Conservation (phyloP, 2,888 invertebrate species). For the Isotomurus palustris region DNA sequence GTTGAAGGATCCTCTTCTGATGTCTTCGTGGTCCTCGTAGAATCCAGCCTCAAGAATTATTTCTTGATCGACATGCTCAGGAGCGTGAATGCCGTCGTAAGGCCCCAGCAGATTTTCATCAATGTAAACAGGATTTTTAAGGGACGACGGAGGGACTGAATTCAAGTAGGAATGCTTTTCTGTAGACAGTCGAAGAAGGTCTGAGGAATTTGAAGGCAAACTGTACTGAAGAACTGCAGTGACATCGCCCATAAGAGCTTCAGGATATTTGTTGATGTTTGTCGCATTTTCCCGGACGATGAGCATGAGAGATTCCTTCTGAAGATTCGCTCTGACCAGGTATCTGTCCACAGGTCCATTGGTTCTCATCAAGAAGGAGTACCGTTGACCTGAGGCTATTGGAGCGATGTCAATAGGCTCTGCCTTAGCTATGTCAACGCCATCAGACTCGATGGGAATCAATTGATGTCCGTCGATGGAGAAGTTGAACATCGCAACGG, state of each 20-base stretch:
- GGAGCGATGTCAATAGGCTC: too few species aligned
- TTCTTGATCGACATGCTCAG: not conserved
- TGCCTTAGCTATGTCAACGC: slow-evolving; percentile 11
- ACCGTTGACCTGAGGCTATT: slow-evolving; percentile 29
- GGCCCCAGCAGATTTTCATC: not conserved
- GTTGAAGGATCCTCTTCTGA: slow-evolving; percentile 28
- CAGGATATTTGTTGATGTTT: slow-evolving; percentile 29
- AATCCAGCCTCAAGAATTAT: not conserved
- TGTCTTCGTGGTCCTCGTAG: not conserved
- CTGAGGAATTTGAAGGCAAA: not conserved
- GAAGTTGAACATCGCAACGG: slow-evolving; percentile 24
- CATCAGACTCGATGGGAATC: slow-evolving; percentile 29
- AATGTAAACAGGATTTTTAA: too few species aligned
- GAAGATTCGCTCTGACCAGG: slow-evolving; percentile 20
- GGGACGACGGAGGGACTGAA: too few species aligned
- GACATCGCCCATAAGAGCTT: slow-evolving; percentile 17
- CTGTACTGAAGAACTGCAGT: slow-evolving; percentile 27
- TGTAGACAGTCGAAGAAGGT: not conserved
- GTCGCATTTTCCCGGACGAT: not conserved
- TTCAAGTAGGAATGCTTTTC: too few species aligned
- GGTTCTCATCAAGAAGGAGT: slow-evolving; percentile 31
- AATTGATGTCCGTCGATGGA: slow-evolving; percentile 31
- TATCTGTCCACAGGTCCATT: slow-evolving; percentile 2
- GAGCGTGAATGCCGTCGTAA: not conserved
- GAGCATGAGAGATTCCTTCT: slow-evolving; percentile 13